phyloP scores from a whole-genome alignment of 1,140 invertebrate species.

The Philaenus spumarius region DNA sequence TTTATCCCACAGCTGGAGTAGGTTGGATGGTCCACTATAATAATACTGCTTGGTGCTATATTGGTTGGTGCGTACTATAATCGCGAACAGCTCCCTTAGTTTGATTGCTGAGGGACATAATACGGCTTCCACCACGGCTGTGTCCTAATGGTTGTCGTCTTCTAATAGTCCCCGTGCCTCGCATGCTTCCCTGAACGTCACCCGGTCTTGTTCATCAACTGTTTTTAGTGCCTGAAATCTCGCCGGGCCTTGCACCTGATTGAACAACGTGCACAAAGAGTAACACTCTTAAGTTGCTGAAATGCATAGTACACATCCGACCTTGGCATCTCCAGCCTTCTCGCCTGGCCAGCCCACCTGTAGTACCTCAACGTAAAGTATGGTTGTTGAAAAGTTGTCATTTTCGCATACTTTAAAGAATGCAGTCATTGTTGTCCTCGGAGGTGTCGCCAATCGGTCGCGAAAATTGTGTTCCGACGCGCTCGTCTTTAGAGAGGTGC shows the following conservation, averaged over 20 bases:
- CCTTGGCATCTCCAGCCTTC: too few relatives aligned
- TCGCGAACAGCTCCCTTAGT: not conserved
- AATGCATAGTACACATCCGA: constrained; percentile 20
- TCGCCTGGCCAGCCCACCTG: too few relatives aligned
- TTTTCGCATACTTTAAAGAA: constrained; percentile 5
- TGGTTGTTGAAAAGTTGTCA: not conserved
- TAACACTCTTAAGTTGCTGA: not conserved
- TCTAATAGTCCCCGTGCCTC: not conserved
- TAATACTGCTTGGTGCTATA: too few relatives aligned
- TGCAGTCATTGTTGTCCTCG: constrained; percentile 23
- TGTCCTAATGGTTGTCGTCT: not conserved
- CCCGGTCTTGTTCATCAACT: not conserved
- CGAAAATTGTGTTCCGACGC: not conserved
- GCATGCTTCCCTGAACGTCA: not conserved
- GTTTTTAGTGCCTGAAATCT: not conserved
- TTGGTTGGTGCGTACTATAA: not conserved
- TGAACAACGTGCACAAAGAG: not conserved
- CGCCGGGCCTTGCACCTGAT: not conserved
- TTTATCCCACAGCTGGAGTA: not conserved
- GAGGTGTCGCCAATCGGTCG: not conserved
- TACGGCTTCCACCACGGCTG: not conserved
- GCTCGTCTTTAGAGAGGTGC: not conserved
- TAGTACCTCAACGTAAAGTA: not conserved
- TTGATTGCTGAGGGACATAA: not conserved
- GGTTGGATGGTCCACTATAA: too few relatives aligned